Evolutionary conservation across 1,140 invertebrate species (phyloP).

Genomic region (Littorina saxatilis): DNA sequence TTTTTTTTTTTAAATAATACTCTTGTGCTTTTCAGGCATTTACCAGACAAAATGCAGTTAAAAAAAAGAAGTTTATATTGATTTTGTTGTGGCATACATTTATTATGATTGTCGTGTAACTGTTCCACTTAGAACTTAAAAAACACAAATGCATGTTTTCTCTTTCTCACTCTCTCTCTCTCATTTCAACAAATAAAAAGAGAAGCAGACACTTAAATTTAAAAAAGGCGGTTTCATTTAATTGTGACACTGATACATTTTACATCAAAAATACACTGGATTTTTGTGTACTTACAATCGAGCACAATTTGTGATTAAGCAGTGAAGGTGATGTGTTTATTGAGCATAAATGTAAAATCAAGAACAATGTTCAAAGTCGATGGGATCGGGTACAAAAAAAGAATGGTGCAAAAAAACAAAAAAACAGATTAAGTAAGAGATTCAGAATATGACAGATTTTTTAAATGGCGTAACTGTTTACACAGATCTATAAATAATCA

Average conservation of each 20-base stretch:
- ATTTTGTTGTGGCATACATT: too few relatives aligned
- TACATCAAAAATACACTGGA: slow-evolving; percentile 28
- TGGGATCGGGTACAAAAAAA: neutral
- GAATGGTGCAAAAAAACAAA: too few relatives aligned
- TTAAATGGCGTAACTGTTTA: neutral
- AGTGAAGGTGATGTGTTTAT: slow-evolving; percentile 23
- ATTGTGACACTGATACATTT: slow-evolving; percentile 27
- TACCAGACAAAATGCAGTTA: too few relatives aligned
- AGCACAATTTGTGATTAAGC: slow-evolving; percentile 11
- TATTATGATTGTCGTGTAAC: too few relatives aligned
- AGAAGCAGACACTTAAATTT: neutral
- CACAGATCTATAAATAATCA: neutral
- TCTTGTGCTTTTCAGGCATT: too few relatives aligned
- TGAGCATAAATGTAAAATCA: slow-evolving; percentile 16
- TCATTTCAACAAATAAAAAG: too few relatives aligned
- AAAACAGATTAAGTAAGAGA: neutral
- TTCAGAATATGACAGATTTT: slow-evolving; percentile 16
- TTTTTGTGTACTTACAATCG: slow-evolving; percentile 10
- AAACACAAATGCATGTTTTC: neutral
- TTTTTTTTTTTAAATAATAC: too few relatives aligned
- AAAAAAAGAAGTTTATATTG: too few relatives aligned
- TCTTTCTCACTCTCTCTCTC: neutral
- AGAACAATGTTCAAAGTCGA: neutral
- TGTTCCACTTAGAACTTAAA: too few relatives aligned
- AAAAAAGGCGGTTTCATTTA: slow-evolving; percentile 24